Evolutionary conservation across 2,113 vertebrate genomes (phyloP).

Genomic region (Hemiprocne comata): DNA sequence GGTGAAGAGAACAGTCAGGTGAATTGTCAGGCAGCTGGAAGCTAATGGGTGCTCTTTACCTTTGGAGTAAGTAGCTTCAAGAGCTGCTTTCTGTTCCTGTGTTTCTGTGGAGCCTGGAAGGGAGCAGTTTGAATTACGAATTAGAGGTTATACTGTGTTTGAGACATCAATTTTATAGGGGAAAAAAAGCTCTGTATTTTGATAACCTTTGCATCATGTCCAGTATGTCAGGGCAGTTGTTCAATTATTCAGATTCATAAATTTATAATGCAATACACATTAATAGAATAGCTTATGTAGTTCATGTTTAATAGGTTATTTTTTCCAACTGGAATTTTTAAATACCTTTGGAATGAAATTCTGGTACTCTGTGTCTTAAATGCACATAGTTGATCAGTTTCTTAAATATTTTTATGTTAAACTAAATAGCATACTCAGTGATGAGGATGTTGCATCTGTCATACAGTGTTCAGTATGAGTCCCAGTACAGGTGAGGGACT

Average conservation of each 20-base stretch:
- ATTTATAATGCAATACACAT: not conserved
- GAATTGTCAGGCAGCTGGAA: not conserved
- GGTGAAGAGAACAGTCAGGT: not conserved
- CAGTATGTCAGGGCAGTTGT: not conserved
- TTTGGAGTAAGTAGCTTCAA: not conserved
- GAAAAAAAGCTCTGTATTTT: not conserved
- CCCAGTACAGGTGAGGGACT: not conserved
- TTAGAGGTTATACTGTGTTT: not conserved
- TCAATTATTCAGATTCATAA: not conserved
- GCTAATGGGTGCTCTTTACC: not conserved
- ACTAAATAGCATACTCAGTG: not conserved
- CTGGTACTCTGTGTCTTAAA: not conserved
- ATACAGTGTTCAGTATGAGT: not conserved
- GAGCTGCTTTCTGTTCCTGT: not conserved
- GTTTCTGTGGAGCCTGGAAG: not conserved
- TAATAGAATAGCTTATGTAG: not conserved
- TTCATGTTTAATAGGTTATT: not conserved
- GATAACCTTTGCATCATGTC: not conserved
- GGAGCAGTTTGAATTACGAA: not conserved
- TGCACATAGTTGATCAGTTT: not conserved
- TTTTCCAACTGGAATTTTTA: not conserved
- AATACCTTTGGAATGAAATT: not conserved
- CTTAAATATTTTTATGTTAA: not conserved
- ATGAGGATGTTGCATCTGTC: rapidly evolving
- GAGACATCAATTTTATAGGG: not conserved